Evolutionary conservation across 1,140 invertebrate species (phyloP).

Genomic region (Drosophila tropicalis): DNA sequence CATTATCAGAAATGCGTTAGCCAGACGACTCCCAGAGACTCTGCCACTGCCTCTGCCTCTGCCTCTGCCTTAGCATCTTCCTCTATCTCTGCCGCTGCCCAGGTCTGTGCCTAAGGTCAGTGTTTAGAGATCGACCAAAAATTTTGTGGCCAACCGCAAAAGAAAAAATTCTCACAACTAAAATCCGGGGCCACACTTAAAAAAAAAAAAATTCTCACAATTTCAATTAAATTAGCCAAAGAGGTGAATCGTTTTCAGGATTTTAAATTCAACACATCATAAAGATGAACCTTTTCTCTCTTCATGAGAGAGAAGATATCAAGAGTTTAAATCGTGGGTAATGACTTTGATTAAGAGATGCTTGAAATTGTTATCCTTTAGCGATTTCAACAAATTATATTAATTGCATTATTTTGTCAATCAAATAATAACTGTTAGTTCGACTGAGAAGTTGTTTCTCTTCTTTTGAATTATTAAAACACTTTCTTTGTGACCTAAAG

Average conservation of each 20-base stretch:
- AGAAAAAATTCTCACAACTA: conserved; percentile 40
- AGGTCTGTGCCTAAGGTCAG: conserved; percentile 64
- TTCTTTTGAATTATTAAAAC: neutral
- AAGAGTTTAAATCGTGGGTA: no score
- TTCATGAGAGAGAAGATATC: no score
- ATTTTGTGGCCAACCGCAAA: conserved; percentile 67
- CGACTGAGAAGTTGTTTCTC: no score
- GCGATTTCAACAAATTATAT: no score
- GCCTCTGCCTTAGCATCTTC: conserved; percentile 36
- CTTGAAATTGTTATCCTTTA: no score
- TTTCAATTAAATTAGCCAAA: no score
- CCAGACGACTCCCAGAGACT: conserved; percentile 35
- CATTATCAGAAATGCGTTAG: conserved; percentile 81
- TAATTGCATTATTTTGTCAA: no score
- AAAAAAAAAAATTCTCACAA: conserved; percentile 22
- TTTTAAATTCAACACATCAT: no score
- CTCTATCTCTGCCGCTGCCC: conserved; percentile 43
- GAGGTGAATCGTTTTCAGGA: no score
- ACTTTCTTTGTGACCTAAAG: neutral
- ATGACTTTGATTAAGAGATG: no score
- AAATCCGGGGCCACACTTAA: conserved; percentile 34
- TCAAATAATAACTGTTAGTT: no score
- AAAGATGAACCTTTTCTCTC: no score
- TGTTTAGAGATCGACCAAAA: conserved; percentile 67
- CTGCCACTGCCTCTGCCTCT: conserved; percentile 20